These are phyloP conservation scores for Ashinkailepas kermadecensis DNA, from an alignment of 2,888 invertebrate genomes.

Conservation along the genomic window DNA sequence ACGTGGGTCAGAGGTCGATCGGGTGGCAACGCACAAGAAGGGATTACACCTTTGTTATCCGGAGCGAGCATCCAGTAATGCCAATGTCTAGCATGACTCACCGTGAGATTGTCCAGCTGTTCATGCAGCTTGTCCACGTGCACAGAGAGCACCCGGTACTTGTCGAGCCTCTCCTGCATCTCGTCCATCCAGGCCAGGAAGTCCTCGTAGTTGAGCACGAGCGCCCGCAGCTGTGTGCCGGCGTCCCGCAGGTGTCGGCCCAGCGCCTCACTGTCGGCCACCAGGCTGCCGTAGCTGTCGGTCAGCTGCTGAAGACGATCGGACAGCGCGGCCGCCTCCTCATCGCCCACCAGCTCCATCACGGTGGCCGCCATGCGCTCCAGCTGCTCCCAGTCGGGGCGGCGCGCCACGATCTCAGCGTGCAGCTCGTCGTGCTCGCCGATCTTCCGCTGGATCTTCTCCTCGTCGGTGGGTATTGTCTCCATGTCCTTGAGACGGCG, in stretches of 20 bases:
- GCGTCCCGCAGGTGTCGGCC: slow-evolving; percentile 74
- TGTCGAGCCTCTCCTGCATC: slow-evolving; percentile 72
- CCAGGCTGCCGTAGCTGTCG: slow-evolving; percentile 69
- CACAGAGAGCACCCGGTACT: slow-evolving; percentile 74
- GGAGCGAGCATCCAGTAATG: too few species aligned
- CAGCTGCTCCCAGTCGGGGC: slow-evolving; percentile 77
- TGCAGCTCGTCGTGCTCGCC: slow-evolving; percentile 77
- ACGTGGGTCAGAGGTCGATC: too few species aligned
- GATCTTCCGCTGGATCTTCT: slow-evolving; percentile 83
- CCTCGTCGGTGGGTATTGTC: slow-evolving; percentile 86
- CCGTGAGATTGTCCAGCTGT: slow-evolving; percentile 85
- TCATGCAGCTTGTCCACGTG: slow-evolving; percentile 83
- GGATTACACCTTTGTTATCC: too few species aligned
- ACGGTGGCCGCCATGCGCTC: slow-evolving; percentile 81
- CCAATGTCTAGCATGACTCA: slow-evolving; percentile 40
- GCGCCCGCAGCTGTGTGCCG: slow-evolving; percentile 76
- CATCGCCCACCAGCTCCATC: slow-evolving; percentile 83
- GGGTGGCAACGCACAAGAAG: too few species aligned
- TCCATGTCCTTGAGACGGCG: slow-evolving; percentile 80
- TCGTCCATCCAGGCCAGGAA: slow-evolving; percentile 87
- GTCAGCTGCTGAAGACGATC: slow-evolving; percentile 79
- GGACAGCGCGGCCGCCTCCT: slow-evolving; percentile 74
- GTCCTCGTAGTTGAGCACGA: slow-evolving; percentile 86
- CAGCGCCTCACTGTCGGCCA: slow-evolving; percentile 73
- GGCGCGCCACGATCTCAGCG: slow-evolving; percentile 76